Base-by-base conservation (phyloP, 35 echinoderm and acorn worm species). In the Apostichopus parvimensis region DNA sequence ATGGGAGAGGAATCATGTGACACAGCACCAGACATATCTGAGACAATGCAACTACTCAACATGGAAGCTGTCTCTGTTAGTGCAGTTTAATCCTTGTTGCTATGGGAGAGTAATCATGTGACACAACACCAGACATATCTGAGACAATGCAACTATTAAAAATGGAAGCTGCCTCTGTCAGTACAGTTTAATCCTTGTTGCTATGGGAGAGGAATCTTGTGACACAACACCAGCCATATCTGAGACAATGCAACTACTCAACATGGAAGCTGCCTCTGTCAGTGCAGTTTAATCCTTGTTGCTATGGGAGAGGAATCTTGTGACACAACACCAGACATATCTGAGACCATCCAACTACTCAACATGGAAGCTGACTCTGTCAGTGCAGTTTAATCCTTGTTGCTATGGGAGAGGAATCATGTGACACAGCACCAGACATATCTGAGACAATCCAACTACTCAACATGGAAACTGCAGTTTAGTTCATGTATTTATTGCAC, bases 391-490 rank as follows among this genome's bases (percentile, higher is more conserved):
- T 91, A 34, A 54, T 34, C 28, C 28, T 34, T 34, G 28, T 34
- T 34, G 28, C 28, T 34, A 59, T 54, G 95, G 3, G 66, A 95
- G 53, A 95, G 77, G n/a, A 98, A 93, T 68, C 75, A 95, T 13
- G 53, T 54, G 89, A 93, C 76, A 91, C 96, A 70, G 77, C 95
- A 54, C 77, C 94, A 6, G 83, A 84, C 0, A 98, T 98, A 61
- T 87, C 94, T 53, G 96, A 98, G 24, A 98, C 94, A 5, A 65
- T 98, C 71, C 93, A 98, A 52, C 77, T 98, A 13, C 68, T 98
- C 1, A 95, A 89, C 59, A 95, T 95, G 94, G 94, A 95, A 53
- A 66, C 86, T 34, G 60, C 55, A 26, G 25, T 56, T 11, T 92
- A 57, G 72, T 75, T 18, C 14, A 18, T 22, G 58, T 61, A 61